phyloP scores from a whole-genome alignment of 2,888 invertebrate species.

The Lagria hirta region DNA sequence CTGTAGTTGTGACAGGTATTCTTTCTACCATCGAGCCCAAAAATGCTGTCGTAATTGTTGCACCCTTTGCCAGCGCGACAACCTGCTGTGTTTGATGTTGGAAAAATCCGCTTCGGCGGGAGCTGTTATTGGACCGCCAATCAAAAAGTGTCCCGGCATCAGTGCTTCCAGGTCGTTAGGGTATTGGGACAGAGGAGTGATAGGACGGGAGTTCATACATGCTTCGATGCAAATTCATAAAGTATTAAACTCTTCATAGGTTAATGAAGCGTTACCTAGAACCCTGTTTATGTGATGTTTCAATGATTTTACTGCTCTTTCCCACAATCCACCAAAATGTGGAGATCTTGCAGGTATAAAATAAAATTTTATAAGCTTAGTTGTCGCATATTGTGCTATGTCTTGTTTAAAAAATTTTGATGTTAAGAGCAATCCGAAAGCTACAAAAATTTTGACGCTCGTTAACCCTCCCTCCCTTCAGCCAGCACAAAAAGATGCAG shows the following conservation, averaged over 20 bases:
- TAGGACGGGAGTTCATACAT: not conserved
- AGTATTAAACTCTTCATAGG: not conserved
- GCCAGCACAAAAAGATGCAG: no score
- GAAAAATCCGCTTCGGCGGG: not conserved
- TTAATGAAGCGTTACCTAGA: not conserved
- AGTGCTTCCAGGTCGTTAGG: not conserved
- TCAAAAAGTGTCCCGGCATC: not conserved
- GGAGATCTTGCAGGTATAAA: slow-evolving; percentile 4
- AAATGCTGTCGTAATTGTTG: not conserved
- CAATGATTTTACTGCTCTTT: not conserved
- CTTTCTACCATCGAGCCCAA: not conserved
- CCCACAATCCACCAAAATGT: slow-evolving; percentile 5
- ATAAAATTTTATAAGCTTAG: not conserved
- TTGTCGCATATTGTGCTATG: not conserved
- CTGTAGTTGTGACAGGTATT: not conserved
- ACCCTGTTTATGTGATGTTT: not conserved
- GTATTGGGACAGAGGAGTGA: not conserved
- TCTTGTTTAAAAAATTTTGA: no score
- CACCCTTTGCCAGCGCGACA: not conserved
- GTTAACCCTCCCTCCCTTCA: no score
- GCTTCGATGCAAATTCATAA: not conserved
- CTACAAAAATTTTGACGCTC: no score
- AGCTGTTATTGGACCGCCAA: not conserved
- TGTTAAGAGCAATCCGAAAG: no score
- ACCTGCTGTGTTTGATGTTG: not conserved